These are phyloP conservation scores for Tyto alba DNA, from an alignment of 2,113 vertebrate species.

Conservation along the genomic window DNA sequence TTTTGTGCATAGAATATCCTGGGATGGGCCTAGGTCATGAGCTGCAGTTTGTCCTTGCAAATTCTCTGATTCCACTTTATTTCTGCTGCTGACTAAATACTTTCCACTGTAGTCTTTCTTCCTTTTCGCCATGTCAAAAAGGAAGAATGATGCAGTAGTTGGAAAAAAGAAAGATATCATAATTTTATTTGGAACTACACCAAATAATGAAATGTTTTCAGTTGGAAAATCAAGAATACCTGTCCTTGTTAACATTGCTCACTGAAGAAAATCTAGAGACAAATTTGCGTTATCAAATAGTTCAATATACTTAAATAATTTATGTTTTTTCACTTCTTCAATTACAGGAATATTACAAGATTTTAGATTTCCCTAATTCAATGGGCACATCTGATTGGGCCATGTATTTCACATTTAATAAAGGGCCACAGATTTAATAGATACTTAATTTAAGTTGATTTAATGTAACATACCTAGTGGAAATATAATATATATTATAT, in stretches of 20 bases:
- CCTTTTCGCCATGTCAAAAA: not conserved
- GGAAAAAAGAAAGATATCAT: not conserved
- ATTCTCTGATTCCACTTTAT: not conserved
- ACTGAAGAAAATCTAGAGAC: not conserved
- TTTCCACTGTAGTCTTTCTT: not conserved
- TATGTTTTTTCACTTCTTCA: not conserved
- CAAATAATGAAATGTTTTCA: not conserved
- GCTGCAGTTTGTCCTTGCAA: not conserved
- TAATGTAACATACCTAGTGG: not conserved
- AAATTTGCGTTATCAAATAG: not conserved
- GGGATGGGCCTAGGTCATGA: not conserved
- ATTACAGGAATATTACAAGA: not conserved
- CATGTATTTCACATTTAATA: not conserved
- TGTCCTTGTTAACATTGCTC: not conserved
- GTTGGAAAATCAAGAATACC: not conserved
- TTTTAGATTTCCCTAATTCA: not conserved
- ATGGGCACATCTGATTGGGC: not conserved
- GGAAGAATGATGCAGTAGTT: not conserved
- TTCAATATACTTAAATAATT: not conserved
- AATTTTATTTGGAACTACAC: not conserved
- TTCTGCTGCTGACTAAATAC: not conserved
- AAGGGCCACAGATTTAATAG: not conserved
- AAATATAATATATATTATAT: not conserved
- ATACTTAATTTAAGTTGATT: not conserved
- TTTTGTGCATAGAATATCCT: not conserved